Evolutionary conservation across 2,113 vertebrate genomes (phyloP).

Genomic region (Cyrtonyx montezumae): DNA sequence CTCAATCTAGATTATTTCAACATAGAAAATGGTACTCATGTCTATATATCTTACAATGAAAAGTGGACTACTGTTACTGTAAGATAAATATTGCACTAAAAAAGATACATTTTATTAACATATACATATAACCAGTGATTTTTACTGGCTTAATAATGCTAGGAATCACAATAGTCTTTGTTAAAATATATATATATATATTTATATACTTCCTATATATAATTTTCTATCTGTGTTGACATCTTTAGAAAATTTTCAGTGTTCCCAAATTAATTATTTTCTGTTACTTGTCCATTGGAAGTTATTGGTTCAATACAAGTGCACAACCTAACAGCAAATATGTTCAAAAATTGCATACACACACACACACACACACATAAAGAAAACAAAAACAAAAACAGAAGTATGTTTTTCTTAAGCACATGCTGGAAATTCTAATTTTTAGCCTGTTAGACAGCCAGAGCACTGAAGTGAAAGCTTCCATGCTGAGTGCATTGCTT

Average conservation of each 20-base stretch:
- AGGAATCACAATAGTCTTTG: background rate
- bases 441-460: background rate
- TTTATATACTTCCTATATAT: background rate
- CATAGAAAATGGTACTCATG: background rate
- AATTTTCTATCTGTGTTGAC: background rate
- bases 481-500: background rate
- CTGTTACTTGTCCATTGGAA: background rate
- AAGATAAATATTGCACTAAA: background rate
- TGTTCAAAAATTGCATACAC: background rate
- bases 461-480: background rate
- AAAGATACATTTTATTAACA: background rate
- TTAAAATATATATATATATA: too few species aligned
- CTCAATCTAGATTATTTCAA: background rate
- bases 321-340: background rate
- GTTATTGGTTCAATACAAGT: background rate
- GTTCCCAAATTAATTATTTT: background rate
- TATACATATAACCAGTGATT: background rate
- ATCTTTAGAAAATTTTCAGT: background rate
- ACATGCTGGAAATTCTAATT: background rate
- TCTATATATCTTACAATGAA: background rate
- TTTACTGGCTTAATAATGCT: background rate
- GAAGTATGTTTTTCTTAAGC: background rate
- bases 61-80: background rate
- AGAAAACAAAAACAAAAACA: too few species aligned
- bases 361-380: rapidly evolving